Conservation (phyloP, 2,797 vertebrate genomes). For the Acipenser transmontanus region DNA sequence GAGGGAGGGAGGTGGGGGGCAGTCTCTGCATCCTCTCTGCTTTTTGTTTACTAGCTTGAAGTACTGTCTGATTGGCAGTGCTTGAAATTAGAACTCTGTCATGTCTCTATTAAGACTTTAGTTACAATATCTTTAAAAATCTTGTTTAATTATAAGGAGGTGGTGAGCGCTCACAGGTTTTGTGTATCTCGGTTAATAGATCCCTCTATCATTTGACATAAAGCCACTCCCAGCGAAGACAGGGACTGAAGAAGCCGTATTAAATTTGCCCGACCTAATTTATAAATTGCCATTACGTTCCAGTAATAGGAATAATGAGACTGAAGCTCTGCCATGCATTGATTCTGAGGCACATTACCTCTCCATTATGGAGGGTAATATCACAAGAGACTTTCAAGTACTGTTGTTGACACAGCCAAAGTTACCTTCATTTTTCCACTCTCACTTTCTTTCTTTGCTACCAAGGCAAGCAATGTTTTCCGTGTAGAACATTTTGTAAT, state of each 20-base stretch:
- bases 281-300: background rate
- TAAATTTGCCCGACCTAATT: background rate
- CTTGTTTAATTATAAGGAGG: too few relatives aligned
- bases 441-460: too few relatives aligned
- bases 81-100: constrained; percentile 43
- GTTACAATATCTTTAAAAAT: too few relatives aligned
- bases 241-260: background rate
- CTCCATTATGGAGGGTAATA: too few relatives aligned
- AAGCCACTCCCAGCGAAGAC: background rate
- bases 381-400: too few relatives aligned
- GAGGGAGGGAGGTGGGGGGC: constrained; percentile 28
- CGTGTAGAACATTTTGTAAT: too few relatives aligned
- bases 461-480: too few relatives aligned
- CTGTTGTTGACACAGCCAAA: too few relatives aligned
- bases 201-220: background rate
- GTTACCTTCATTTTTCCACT: too few relatives aligned
- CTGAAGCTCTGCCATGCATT: background rate
- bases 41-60: constrained; percentile 8
- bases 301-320: background rate
- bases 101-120: constrained; percentile 30
- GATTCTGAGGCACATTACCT: background rate
- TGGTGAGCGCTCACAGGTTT: too few relatives aligned
- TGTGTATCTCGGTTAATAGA: too few relatives aligned
- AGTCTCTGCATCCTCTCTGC: background rate
- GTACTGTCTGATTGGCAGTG: constrained; percentile 26